Base-by-base conservation (phyloP, 1,140 invertebrate genomes). In the Drosophila rhopaloa region DNA sequence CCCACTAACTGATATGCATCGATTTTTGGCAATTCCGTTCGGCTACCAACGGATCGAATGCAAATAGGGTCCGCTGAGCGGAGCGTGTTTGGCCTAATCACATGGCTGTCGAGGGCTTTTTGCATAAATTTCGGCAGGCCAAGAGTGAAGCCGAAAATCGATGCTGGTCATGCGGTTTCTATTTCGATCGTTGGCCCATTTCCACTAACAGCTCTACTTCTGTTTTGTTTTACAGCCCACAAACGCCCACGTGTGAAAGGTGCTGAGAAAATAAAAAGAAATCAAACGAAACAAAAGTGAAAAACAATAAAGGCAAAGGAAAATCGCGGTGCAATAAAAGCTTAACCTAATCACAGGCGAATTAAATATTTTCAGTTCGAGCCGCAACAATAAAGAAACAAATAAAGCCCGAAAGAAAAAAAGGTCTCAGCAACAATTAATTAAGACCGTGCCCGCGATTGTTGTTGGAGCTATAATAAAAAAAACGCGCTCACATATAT, bases 11-110 rank as follows among this genome's bases (percentile, higher is more conserved):
- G 57, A 76, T 80, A 76, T 68, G 44, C 56, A 81, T 79, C 59
- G 60, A 82, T 67, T 82, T 81, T 88, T 88, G 73, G 81, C 73
- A 37, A 85, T 80, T 73, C 47, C 40, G 50, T 65, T 72, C 78
- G 46, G 59, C 72, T 55, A 72, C 78, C 65, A 67, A 63, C 76
- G 60, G 41, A 67, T 75, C 63, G 73, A 78, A 82, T 82, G 79
- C 83, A 83, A 86, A 88, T 79, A 82, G 71, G 82, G 83, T 75
- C 66, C 47, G 47, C 5, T 68, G 47, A 48, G 27, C 55, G 55
- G 24, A 68, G 48, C 47, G 53, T 51, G 19, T 55, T 70, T 61
- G 43, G 46, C 60, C 53, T 76, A 76, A 76, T 76, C 62, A 76
- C 63, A 76, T 54, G 61, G 46, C 61, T 54, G 47, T 51, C 29